Conservation (phyloP, 2,797 vertebrate species). For the Petrocephalus sullivani region DNA sequence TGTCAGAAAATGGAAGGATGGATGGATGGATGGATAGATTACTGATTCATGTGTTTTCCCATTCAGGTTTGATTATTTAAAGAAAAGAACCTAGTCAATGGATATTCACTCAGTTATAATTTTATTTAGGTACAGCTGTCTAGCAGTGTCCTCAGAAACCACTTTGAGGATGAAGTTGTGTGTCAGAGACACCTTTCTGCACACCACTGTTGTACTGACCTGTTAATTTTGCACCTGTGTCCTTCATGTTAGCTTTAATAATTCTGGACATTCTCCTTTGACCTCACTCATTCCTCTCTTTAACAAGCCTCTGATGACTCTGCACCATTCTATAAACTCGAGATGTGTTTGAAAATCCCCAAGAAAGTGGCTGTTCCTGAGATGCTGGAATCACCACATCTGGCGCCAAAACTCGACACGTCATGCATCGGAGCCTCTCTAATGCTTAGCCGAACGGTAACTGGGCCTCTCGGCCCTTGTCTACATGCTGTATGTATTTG, state of each 20-base stretch:
- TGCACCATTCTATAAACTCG: not conserved
- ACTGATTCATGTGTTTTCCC: not conserved
- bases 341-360: not conserved
- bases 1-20: no score
- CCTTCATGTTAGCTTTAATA: not conserved
- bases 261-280: not conserved
- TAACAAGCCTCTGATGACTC: not conserved
- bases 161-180: not conserved
- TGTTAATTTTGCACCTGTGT: not conserved
- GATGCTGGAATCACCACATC: not conserved
- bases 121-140: not conserved
- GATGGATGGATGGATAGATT: not conserved
- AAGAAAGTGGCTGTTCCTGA: not conserved
- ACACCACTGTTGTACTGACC: not conserved
- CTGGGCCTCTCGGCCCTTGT: not conserved
- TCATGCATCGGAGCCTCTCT: not conserved
- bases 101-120: not conserved
- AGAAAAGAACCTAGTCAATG: not conserved
- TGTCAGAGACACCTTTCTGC: not conserved
- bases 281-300: not conserved
- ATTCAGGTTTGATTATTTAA: not conserved
- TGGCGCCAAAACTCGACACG: not conserved
- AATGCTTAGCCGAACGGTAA: not conserved
- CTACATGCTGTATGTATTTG: not conserved
- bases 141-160: not conserved